phyloP scores from a whole-genome alignment of 1,140 invertebrate genomes.

The Mercenaria mercenaria region DNA sequence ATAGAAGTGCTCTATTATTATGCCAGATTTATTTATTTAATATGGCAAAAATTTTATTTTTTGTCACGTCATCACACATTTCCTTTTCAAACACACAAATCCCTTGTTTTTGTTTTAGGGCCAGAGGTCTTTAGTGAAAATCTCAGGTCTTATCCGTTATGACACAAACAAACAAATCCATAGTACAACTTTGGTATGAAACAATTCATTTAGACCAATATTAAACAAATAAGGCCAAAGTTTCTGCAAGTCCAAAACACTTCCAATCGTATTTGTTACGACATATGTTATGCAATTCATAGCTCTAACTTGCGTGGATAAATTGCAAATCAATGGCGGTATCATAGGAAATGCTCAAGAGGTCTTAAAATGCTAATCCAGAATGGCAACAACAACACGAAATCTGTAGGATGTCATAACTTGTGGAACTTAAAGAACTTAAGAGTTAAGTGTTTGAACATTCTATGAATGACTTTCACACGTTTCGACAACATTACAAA shows the following conservation, averaged over 20 bases:
- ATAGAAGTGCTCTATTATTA: not conserved
- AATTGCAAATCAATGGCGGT: not conserved
- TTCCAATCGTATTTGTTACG: not conserved
- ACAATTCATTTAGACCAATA: not conserved
- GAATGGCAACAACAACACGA: conserved; percentile 10
- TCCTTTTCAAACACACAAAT: not conserved
- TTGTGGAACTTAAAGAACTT: too few relatives aligned
- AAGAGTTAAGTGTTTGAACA: conserved; percentile 11
- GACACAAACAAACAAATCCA: not conserved
- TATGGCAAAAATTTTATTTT: not conserved
- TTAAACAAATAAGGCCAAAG: conserved; percentile 19
- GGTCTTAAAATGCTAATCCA: not conserved
- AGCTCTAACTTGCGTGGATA: not conserved
- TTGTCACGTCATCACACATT: not conserved
- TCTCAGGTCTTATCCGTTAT: not conserved
- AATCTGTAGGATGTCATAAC: not conserved
- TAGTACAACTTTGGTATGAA: not conserved
- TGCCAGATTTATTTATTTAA: not conserved
- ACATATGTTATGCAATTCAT: not conserved
- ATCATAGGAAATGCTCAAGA: not conserved
- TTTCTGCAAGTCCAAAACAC: not conserved
- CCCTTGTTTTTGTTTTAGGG: not conserved
- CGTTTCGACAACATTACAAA: not conserved
- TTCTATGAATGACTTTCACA: conserved; percentile 35
- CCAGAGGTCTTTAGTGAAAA: not conserved